phyloP scores from a whole-genome alignment of 2,888 invertebrate species.

The Latrodectus elegans region DNA sequence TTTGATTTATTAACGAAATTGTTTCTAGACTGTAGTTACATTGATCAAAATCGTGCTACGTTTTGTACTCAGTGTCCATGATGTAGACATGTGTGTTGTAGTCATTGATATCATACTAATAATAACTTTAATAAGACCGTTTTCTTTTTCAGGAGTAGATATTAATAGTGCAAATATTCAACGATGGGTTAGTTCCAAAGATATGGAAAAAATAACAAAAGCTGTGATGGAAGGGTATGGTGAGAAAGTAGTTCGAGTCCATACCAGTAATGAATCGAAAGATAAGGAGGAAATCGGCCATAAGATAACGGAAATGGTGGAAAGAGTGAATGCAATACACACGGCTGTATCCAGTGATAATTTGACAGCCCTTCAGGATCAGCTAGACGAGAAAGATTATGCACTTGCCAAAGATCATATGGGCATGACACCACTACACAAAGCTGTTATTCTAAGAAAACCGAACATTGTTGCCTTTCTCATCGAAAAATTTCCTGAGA shows the following conservation, averaged over 20 bases:
- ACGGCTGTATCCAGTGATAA: slow-evolving; percentile 71
- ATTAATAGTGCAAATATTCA: slow-evolving; percentile 91
- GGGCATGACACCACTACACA: slow-evolving; percentile 89
- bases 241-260: slow-evolving; percentile 76
- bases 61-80: no score
- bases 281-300: slow-evolving; percentile 60
- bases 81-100: no score
- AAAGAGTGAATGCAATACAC: slow-evolving; percentile 70
- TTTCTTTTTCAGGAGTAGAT: slow-evolving; percentile 80
- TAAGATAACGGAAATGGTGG: slow-evolving; percentile 70
- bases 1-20: no score
- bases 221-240: slow-evolving; percentile 95
- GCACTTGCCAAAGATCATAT: slow-evolving; percentile 88
- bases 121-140: no score
- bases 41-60: no score
- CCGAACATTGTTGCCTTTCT: slow-evolving; percentile 84
- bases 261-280: slow-evolving; percentile 41
- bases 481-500: slow-evolving; percentile 75
- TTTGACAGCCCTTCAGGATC: slow-evolving; percentile 66
- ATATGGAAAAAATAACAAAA: slow-evolving; percentile 88
- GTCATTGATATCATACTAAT: no score
- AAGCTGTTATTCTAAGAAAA: slow-evolving; percentile 88
- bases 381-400: slow-evolving; percentile 86
- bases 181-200: slow-evolving; percentile 96
- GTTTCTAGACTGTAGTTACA: no score